Base-by-base conservation (phyloP, 1,140 invertebrate species). In the Euwallacea fornicatus region DNA sequence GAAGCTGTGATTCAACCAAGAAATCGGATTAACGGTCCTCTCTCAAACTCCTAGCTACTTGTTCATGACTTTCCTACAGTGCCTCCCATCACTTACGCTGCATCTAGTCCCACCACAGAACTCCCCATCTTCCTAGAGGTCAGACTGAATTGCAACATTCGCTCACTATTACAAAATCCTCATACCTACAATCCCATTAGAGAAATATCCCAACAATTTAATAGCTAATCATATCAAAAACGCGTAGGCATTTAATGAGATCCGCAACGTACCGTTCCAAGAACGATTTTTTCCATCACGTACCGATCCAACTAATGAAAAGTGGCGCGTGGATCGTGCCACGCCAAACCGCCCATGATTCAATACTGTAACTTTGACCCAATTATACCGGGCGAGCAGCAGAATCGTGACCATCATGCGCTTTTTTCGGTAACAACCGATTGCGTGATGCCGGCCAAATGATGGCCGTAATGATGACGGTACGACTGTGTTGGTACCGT, bases 311-410 rank as follows among this genome's bases (percentile, higher is more conserved):
- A 63, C 61, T 73, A 69, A 68, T 69, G 66, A 59, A 62, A 64
- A 66, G 68, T 67, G 56, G 67, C 63, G 61, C 68, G 72, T 60
- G 72, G 56, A 70, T 69, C 62, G 63, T 67, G 72, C 65, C 63
- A 66, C 56, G 63, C 68, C 68, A 62, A 55, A 55, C 58, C 72
- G 67, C 68, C 68, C 70, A 70, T 70, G 72, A 69, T 73, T 69
- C 67, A 73, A 73, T 73, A 66, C 72, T 70, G 72, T 69, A 70
- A 73, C 69, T 71, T 71, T 71, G 69, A 71, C 69, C 69, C 69
- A 71, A 71, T 71, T 71, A 71, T 71, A 64, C 42, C 46, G n/a
- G 43, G 9, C 62, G 53, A 65, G 69, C 21, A 60, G 62, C 69
- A 64, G 44, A 71, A 65, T 71, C 69, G 69, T 71, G 69, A 71